Evolutionary conservation across 2,888 invertebrate species (phyloP).

Genomic region (Ganaspis brasiliensis): DNA sequence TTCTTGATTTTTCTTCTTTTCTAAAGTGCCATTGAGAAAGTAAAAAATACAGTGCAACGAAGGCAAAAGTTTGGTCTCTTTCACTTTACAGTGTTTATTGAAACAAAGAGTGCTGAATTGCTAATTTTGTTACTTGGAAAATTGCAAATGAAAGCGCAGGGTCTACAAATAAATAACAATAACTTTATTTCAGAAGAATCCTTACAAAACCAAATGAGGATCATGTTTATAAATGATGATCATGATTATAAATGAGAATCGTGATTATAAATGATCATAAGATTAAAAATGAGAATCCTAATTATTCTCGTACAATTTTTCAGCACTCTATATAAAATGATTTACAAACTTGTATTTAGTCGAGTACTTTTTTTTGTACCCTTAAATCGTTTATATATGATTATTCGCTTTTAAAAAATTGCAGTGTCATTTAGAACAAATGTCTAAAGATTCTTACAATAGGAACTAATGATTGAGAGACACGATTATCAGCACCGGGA

Average conservation of each 20-base stretch:
- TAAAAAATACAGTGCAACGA: slow-evolving; percentile 31
- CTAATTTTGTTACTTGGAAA: no score
- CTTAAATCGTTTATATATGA: no score
- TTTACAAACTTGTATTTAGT: slow-evolving; percentile 37
- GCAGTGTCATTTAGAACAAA: slow-evolving; percentile 51
- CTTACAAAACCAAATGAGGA: slow-evolving; percentile 56
- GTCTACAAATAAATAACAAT: slow-evolving; percentile 44
- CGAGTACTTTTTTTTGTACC: slow-evolving; percentile 45
- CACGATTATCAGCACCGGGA: slow-evolving; percentile 46
- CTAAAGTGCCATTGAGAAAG: slow-evolving; percentile 40
- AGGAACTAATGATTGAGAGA: slow-evolving; percentile 52
- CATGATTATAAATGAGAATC: no score
- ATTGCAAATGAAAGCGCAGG: slow-evolving; percentile 43
- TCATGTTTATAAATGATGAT: no score
- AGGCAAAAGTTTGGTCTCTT: slow-evolving; percentile 54
- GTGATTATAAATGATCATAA: neutral
- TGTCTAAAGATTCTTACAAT: slow-evolving; percentile 39
- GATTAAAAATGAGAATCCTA: slow-evolving; percentile 40
- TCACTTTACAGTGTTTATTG: slow-evolving; percentile 67
- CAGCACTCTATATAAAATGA: slow-evolving; percentile 37
- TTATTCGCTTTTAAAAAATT: slow-evolving; percentile 42
- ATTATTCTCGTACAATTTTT: slow-evolving; percentile 18
- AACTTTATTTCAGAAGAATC: slow-evolving; percentile 61
- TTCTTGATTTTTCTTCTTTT: neutral
- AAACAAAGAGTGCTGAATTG: slow-evolving; percentile 64